A percentile compares a stretch with the other conserved stretches of the same genome.
phyloP scores from a whole-genome alignment of 1,140 invertebrate species.

The Euwallacea fornicatus region DNA sequence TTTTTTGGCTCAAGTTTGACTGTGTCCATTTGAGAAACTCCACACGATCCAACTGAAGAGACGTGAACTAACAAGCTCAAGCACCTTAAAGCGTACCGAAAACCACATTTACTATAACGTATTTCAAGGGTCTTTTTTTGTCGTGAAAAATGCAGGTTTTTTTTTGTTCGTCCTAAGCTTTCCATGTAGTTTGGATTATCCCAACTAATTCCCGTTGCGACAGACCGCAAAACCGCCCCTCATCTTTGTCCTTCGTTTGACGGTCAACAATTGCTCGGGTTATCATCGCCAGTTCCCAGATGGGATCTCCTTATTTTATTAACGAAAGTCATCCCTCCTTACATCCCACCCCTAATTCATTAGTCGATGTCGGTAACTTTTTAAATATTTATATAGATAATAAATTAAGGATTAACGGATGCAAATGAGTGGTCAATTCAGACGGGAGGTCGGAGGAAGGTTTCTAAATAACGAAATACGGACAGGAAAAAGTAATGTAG shows the following conservation, averaged over 20 bases:
- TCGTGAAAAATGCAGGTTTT: no score
- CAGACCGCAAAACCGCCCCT: conserved; percentile 38
- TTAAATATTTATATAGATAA: conserved; percentile 10
- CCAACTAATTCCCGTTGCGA: conserved; percentile 32
- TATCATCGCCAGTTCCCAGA: conserved; percentile 44
- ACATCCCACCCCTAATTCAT: conserved; percentile 1
- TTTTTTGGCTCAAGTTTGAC: no score
- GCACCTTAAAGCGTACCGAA: no score
- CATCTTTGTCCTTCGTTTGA: conserved; percentile 34
- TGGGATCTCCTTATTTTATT: conserved; percentile 46
- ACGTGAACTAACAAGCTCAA: no score
- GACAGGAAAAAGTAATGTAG: neutral
- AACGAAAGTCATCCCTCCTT: conserved; percentile 31
- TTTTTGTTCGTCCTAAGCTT: no score
- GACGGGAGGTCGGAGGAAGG: no score
- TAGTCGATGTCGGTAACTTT: conserved; percentile 2
- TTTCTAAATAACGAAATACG: no score
- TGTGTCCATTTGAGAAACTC: no score
- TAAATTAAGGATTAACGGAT: conserved; percentile 3
- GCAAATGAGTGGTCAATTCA: neutral
- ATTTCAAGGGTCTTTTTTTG: no score
- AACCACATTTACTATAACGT: no score
- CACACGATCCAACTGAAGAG: no score
- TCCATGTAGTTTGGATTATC: conserved; percentile 19
- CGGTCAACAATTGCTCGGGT: conserved; percentile 46